These are phyloP conservation scores for Seira musarum DNA, from an alignment of 2,888 invertebrate genomes.

Conservation along the genomic window DNA sequence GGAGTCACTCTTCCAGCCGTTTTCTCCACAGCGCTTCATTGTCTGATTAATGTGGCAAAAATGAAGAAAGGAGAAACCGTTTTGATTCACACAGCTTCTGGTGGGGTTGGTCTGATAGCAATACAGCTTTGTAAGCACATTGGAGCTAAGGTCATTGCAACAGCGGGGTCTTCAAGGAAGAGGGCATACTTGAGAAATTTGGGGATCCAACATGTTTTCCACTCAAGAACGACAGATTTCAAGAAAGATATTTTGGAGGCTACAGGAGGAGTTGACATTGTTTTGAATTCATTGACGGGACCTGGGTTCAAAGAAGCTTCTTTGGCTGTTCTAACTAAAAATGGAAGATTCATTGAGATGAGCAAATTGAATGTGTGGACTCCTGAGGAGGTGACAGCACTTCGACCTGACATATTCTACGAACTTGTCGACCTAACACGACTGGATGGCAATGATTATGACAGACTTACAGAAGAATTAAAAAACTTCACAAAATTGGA, in stretches of 20 bases:
- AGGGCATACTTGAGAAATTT: conserved; percentile 47
- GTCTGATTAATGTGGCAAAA: conserved; percentile 25
- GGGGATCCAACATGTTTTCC: conserved; percentile 56
- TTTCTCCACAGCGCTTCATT: conserved; percentile 31
- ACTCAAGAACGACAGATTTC: conserved; percentile 52
- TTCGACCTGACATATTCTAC: conserved; percentile 54
- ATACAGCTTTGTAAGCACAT: conserved; percentile 52
- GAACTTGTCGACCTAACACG: conserved; percentile 46
- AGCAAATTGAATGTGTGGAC: conserved; percentile 53
- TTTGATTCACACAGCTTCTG: conserved; percentile 57
- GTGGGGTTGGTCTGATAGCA: conserved; percentile 60
- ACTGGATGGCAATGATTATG: conserved; percentile 10
- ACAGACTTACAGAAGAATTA: conserved; percentile 19
- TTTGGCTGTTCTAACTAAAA: conserved; percentile 27
- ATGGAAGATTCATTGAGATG: conserved; percentile 60
- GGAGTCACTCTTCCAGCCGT: conserved; percentile 41
- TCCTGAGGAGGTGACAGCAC: conserved; percentile 44
- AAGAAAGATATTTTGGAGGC: conserved; percentile 38
- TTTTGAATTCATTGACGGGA: conserved; percentile 51
- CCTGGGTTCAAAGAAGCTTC: conserved; percentile 59
- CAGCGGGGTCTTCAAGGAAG: conserved; percentile 57
- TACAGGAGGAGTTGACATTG: conserved; percentile 54
- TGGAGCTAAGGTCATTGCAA: conserved; percentile 51
- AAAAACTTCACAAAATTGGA: conserved; percentile 13
- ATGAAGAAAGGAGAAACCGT: conserved; percentile 32